Percentiles rank a stretch among this genome's conserved stretches.
Conservation (phyloP, 2,797 vertebrate genomes). For the Lepilemur septentrionalis region DNA sequence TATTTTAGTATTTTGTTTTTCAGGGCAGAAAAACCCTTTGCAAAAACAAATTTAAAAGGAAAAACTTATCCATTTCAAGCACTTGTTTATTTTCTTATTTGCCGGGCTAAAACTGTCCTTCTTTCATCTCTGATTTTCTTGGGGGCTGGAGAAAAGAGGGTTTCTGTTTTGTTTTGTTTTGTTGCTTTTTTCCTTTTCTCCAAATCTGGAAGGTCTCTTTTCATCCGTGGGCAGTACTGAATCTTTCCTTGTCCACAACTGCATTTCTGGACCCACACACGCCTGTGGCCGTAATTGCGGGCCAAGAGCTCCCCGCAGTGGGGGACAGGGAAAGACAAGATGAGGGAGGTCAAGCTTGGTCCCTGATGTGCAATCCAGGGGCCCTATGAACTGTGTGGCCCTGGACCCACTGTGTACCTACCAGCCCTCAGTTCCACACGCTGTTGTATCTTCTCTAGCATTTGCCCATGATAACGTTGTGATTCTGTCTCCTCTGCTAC, state of each 20-base stretch:
- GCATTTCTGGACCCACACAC: not conserved
- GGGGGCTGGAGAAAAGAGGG: not conserved
- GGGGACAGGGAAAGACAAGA: not conserved
- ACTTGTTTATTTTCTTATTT: slow-evolving; percentile 70
- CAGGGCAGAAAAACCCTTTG: slow-evolving; percentile 73
- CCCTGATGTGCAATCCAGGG: fast-evolving
- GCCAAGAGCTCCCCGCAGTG: not conserved
- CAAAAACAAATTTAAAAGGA: slow-evolving; percentile 64
- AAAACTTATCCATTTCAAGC: slow-evolving; percentile 63
- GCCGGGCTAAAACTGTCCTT: slow-evolving; percentile 44
- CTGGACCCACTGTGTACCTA: fast-evolving
- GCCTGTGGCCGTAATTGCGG: too few relatives aligned
- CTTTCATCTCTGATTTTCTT: slow-evolving; percentile 62
- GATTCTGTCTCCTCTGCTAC: not conserved
- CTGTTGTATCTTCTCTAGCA: not conserved
- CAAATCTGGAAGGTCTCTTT: slow-evolving; percentile 24
- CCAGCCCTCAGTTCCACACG: fast-evolving
- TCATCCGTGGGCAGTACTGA: not conserved
- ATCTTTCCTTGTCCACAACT: not conserved
- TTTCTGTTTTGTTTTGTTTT: not conserved
- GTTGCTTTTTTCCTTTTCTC: not conserved
- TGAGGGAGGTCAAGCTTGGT: fast-evolving
- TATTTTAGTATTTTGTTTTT: slow-evolving; percentile 74
- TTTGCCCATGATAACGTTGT: fast-evolving
- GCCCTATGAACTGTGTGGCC: not conserved